Evolutionary conservation across 2,797 vertebrate genomes (phyloP), one percentile per base, ranked within the genome.

Genomic region (Bufotes viridis): DNA sequence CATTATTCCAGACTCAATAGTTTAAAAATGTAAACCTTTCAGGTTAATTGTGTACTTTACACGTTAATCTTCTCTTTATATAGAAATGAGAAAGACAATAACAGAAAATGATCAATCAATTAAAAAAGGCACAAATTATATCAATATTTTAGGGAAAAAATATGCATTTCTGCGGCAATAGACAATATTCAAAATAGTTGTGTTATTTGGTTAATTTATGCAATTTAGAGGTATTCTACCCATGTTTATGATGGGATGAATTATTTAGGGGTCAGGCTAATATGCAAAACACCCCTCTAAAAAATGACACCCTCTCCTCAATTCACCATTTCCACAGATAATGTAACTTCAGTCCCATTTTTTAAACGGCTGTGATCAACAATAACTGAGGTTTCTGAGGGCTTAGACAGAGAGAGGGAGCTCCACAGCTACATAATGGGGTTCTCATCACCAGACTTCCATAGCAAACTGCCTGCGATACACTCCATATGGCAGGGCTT

Each of bases 1-100:
- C 87, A 89, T 92, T 93, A 94, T 90, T 86, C 78, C 90, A 91
- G 88, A 18, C 65, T 69, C n/a, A 55, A 26, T 82, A 51, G 49
- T 69, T 24, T 18, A 65, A 67, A 82, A 51, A 67, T 55, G 24
- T 67, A 82, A 82, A 29, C 42, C 63, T 67, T 82, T 67, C 49
- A 82, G 49, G 63, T 70, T 55, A 26, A 82, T 82, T 69, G 3
- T 53, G 14, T 49, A 24, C 49, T 65, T 1, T 26, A 24, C 24
- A 53, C 61, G 81, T 82, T 69, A 82, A 67, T n/a, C 7, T 53
- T 69, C 9, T 10, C 11, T 55, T 24, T 51, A 82, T 55, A 24
- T 57, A 26, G 13, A 78, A 17, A 58, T 78, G 29, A 26, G 14
- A 55, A 15, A 1, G 20, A 14, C 74, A 51, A 14, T 51, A 13